Base-by-base conservation (phyloP, 2,797 vertebrate species). In the Acropternis orthonyx region DNA sequence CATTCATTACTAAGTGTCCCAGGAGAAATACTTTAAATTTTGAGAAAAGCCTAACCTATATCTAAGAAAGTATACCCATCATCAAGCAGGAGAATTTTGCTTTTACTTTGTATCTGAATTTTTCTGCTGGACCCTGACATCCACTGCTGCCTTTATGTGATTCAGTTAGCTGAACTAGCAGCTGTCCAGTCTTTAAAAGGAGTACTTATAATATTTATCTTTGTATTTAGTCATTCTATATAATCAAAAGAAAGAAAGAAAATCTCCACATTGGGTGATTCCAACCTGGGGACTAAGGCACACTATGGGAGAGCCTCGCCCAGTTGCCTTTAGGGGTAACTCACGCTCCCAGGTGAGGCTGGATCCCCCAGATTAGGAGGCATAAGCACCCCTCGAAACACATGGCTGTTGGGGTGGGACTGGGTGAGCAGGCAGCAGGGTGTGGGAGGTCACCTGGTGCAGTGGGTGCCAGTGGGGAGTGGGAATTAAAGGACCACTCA, bases 401-500 rank as follows among this genome's bases (percentile, higher is more conserved):
- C 6, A 4, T 0, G 9, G 69, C 8, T 80, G 13, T 3, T 48
- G 23, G 17, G 12, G 7, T 55, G 63, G 30, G 75, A 28, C 30
- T 4, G 27, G 23, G 21, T 0, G 1, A 82, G 75, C 32, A 55
- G 49, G 48, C 14, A 39, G 24, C 44, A 37, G 58, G 44, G 9
- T 0, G 0, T 22, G 61, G 39, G 44, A 67, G 54, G 41, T n/a
- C 0, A 2, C 16, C 18, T 39, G 28, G 32, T 0, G 1, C 30
- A 30, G 34, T 10, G 13, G 8, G 43, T 36, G 22, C 32, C 20
- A 21, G 7, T 12, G 10, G 16, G n/a, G 12, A 15, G 14, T 43
- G 55, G 51, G 27, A 93, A 78, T 85, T 32, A 71, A 77, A 74
- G 58, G n/a, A 92, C 20, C 48, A n/a, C 11, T 37, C 9, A 52